phyloP scores from a whole-genome alignment of 2,888 invertebrate species.

The Hermaeophaga mercurialis region DNA sequence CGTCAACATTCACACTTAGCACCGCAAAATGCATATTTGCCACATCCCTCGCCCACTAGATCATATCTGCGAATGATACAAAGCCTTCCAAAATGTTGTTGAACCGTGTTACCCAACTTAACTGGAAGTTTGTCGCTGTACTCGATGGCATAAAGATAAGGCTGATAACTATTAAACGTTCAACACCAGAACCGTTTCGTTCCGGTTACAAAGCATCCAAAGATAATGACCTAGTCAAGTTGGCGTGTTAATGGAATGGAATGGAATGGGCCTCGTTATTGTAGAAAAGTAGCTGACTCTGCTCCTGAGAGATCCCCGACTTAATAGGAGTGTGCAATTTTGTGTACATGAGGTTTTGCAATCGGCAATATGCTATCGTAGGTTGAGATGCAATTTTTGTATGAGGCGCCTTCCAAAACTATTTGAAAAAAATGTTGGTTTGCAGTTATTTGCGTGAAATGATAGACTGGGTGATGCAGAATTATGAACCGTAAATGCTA shows the following conservation, averaged over 20 bases:
- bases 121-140: slow-evolving; percentile 18
- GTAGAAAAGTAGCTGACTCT: slow-evolving; percentile 10
- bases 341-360: too few species aligned
- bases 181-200: slow-evolving; percentile 17
- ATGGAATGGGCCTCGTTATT: slow-evolving; percentile 20
- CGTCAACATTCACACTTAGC: too few species aligned
- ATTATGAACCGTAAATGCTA: too few species aligned
- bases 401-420: too few species aligned
- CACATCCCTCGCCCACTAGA: slow-evolving; percentile 8
- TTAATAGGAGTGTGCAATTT: neutral
- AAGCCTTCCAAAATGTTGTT: slow-evolving; percentile 14
- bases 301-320: neutral
- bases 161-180: slow-evolving; percentile 20
- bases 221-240: slow-evolving; percentile 27
- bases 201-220: slow-evolving; percentile 24
- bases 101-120: slow-evolving; percentile 16
- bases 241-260: slow-evolving; percentile 27
- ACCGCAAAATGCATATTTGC: too few species aligned
- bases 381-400: too few species aligned
- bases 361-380: too few species aligned
- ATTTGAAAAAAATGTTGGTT: too few species aligned
- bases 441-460: too few species aligned
- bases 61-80: slow-evolving; percentile 15
- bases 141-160: slow-evolving; percentile 29
- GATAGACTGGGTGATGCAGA: too few species aligned